Evolutionary conservation across 30 jellyfish, hydroid and myxozoan genomes (phyloP).

Genomic region (Thelohanellus kitauei): DNA sequence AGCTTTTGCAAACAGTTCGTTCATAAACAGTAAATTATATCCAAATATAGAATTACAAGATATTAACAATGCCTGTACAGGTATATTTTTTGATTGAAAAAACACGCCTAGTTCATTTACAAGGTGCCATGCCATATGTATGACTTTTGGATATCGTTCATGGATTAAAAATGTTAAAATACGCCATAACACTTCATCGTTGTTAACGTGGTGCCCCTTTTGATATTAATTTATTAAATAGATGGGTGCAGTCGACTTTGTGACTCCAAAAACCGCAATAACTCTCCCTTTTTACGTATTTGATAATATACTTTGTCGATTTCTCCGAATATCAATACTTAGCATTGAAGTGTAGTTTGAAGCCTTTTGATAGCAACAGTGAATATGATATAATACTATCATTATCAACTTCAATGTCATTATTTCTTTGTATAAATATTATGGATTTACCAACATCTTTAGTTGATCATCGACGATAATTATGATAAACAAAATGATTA

Average conservation of each 20-base stretch:
- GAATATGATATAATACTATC: background rate
- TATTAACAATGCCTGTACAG: background rate
- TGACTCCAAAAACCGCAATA: background rate
- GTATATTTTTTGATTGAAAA: background rate
- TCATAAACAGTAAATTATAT: background rate
- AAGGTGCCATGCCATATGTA: background rate
- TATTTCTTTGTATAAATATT: background rate
- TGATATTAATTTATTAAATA: background rate
- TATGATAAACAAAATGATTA: background rate
- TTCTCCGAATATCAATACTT: background rate
- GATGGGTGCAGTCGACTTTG: background rate
- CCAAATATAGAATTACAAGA: background rate
- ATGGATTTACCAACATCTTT: background rate
- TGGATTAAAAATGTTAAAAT: background rate
- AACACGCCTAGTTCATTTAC: background rate
- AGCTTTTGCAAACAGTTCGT: background rate
- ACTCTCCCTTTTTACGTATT: background rate
- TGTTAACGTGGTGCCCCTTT: background rate
- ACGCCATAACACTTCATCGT: background rate
- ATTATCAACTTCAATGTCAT: background rate
- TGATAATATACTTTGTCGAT: background rate
- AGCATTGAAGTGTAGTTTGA: slow-evolving; percentile 1
- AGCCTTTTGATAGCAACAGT: background rate
- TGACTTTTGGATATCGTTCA: background rate
- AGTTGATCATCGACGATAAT: background rate